phyloP scores from a whole-genome alignment of 2,113 vertebrate species.

The Isichthys henryi region DNA sequence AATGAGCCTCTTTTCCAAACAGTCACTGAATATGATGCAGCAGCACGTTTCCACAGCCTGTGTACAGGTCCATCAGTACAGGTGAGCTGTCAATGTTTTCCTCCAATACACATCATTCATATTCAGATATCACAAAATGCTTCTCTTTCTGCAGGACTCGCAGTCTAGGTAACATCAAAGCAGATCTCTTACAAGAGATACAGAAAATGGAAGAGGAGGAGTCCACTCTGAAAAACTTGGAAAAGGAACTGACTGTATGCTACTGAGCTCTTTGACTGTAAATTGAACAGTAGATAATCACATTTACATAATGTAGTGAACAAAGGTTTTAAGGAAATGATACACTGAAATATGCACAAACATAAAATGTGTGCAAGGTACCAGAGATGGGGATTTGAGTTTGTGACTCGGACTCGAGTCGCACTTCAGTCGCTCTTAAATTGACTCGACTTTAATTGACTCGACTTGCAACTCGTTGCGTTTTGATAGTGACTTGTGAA shows the following conservation, averaged over 20 bases:
- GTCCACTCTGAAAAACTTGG: conserved; percentile 68
- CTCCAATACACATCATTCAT: not conserved
- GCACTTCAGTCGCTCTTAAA: not conserved
- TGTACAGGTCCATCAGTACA: conserved; percentile 61
- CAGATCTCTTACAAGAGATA: conserved; percentile 67
- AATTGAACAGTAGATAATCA: not conserved
- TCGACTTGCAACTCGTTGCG: not conserved
- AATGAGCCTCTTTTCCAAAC: conserved; percentile 71
- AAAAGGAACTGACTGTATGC: conserved; percentile 77
- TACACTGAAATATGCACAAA: not conserved
- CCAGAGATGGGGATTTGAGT: not conserved
- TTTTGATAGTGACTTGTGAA: not conserved
- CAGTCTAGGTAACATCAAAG: conserved; percentile 65
- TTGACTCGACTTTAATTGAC: not conserved
- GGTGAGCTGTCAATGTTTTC: conserved; percentile 59
- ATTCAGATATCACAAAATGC: not conserved
- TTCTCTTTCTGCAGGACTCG: conserved; percentile 60
- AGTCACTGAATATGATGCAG: conserved; percentile 64
- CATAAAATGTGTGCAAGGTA: not conserved
- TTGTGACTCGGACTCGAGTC: not conserved
- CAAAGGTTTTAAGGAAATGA: not conserved
- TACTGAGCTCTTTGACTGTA: not conserved
- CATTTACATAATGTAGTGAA: not conserved
- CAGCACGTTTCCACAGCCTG: conserved; percentile 67
- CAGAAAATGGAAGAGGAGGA: conserved; percentile 73